phyloP scores from a whole-genome alignment of 2,113 vertebrate genomes.

The Dinomys branickii region DNA sequence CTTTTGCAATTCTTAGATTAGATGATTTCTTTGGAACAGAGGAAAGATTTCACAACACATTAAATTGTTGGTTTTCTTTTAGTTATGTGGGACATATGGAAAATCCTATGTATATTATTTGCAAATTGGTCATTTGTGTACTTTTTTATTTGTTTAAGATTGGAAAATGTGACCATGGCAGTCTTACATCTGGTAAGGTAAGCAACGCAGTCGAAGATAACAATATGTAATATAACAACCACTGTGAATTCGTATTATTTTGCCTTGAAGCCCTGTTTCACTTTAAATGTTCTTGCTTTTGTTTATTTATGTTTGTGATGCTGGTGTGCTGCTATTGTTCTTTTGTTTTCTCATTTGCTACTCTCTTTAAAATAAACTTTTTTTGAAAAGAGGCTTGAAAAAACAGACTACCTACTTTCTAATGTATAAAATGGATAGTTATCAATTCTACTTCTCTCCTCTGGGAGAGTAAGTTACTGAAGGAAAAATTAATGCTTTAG shows the following conservation, averaged over 20 bases:
- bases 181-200: too few relatives aligned
- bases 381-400: background rate
- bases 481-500: conserved; percentile 4
- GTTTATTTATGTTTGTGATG: too few relatives aligned
- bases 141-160: conserved; percentile 25
- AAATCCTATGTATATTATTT: background rate
- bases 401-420: conserved; percentile 26
- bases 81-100: background rate
- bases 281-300: too few relatives aligned
- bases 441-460: background rate
- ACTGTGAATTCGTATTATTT: too few relatives aligned
- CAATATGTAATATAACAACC: too few relatives aligned
- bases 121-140: background rate
- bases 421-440: background rate
- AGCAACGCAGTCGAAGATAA: too few relatives aligned
- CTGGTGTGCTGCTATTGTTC: too few relatives aligned
- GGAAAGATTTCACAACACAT: background rate
- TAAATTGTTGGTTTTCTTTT: conserved; percentile 20
- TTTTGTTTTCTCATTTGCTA: too few relatives aligned
- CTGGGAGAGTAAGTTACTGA: background rate
- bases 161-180: background rate
- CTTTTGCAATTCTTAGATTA: conserved; percentile 46
- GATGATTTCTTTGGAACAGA: background rate
- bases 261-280: too few relatives aligned
- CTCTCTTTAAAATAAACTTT: too few relatives aligned